phyloP scores from a whole-genome alignment of 2,888 invertebrate species.

The Drosophila austrosaltans region DNA sequence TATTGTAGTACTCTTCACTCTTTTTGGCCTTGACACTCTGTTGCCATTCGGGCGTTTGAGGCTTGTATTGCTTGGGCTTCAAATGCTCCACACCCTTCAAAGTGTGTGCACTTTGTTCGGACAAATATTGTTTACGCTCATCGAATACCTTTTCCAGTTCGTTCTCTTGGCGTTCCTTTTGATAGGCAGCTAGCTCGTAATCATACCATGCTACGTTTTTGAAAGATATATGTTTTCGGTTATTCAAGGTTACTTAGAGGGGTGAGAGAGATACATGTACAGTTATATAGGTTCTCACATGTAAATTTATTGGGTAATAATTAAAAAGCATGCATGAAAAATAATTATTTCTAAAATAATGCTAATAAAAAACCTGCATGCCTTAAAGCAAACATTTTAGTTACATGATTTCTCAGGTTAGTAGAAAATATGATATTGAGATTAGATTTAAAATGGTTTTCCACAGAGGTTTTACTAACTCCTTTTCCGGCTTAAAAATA shows the following conservation, averaged over 20 bases:
- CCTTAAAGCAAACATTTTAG: slow-evolving; percentile 28
- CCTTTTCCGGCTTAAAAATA: slow-evolving; percentile 40
- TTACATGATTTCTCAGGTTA: slow-evolving; percentile 28
- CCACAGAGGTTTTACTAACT: slow-evolving; percentile 55
- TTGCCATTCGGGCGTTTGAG: slow-evolving; percentile 93
- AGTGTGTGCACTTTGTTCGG: slow-evolving; percentile 87
- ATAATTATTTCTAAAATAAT: slow-evolving; percentile 14
- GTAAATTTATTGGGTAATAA: not conserved
- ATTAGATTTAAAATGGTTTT: slow-evolving; percentile 13
- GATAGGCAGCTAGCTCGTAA: slow-evolving; percentile 92
- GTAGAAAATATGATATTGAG: slow-evolving; percentile 38
- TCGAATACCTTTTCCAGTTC: slow-evolving; percentile 95
- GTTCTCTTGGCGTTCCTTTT: slow-evolving; percentile 90
- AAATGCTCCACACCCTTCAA: slow-evolving; percentile 85
- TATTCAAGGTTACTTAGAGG: slow-evolving; percentile 26
- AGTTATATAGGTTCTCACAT: too few species aligned
- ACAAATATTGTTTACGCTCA: slow-evolving; percentile 89
- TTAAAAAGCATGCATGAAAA: slow-evolving; percentile 30
- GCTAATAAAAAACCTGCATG: slow-evolving; percentile 8
- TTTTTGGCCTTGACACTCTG: slow-evolving; percentile 92
- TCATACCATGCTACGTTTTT: slow-evolving; percentile 93
- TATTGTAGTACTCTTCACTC: slow-evolving; percentile 92
- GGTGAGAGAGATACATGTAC: slow-evolving; percentile 16
- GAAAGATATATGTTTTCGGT: not conserved
- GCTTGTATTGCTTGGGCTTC: slow-evolving; percentile 88